Base-by-base conservation (phyloP, 2,888 invertebrate species). In the Marasmarcha lunaedactyla region DNA sequence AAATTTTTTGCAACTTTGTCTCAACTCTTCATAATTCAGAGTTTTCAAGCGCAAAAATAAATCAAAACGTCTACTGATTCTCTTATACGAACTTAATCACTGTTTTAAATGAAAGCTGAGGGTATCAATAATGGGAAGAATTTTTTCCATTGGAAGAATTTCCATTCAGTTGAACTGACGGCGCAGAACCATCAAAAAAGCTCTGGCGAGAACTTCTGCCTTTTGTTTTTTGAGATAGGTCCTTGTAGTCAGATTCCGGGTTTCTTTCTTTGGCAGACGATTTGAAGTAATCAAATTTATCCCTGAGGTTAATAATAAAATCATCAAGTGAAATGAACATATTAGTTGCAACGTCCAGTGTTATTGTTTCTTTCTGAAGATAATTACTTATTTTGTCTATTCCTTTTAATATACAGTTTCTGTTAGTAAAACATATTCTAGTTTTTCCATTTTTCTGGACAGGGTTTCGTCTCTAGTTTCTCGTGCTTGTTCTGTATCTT, bases 121-220 rank as follows among this genome's bases (percentile, higher is more conserved):
- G 37, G 41, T 40, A 38, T 46, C 39, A 44, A 42, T 44, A 44
- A 44, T 46, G 44, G 44, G 42, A 42, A 40, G 42, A 38, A 43
- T 42, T 45, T 37, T 47, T 40, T 43, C 40, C 45, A 44, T 40
- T 44, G 38, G 43, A 46, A 46, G 45, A 41, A 25, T 7, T 7
- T 10, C 10, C n/a, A n/a, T n/a, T n/a, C n/a, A n/a, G n/a, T n/a
- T n/a, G n/a, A n/a, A n/a, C n/a, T n/a, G n/a, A n/a, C n/a, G n/a
- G n/a, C n/a, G n/a, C n/a, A n/a, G n/a, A n/a, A n/a, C n/a, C n/a
- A n/a, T n/a, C n/a, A n/a, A n/a, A n/a, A n/a, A n/a, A n/a, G n/a
- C n/a, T n/a, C n/a, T n/a, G n/a, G n/a, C n/a, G n/a, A n/a, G n/a
- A n/a, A n/a, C n/a, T n/a, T n/a, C n/a, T n/a, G n/a, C n/a, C n/a